A percentile compares a stretch with the other conserved stretches of the same genome.
Conservation (phyloP, 2,888 invertebrate species). For the Leptopilina myrica region DNA sequence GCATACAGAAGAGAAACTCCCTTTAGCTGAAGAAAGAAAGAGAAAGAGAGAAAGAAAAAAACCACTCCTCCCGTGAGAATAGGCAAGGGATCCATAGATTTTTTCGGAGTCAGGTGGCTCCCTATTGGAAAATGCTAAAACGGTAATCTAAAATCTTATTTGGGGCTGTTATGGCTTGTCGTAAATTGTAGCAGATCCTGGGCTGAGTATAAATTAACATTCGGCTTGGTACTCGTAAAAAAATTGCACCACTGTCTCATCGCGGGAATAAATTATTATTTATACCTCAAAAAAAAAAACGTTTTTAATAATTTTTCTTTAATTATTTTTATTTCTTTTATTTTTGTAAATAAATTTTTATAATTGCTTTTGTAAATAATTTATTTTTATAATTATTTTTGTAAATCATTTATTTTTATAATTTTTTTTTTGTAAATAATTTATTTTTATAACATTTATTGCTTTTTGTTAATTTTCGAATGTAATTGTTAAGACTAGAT, state of each 20-base stretch:
- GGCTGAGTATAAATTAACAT: conserved; percentile 26
- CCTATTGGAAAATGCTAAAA: conserved; percentile 34
- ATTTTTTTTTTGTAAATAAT: too few species aligned
- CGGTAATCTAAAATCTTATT: conserved; percentile 33
- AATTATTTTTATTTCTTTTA: too few species aligned
- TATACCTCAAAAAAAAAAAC: too few species aligned
- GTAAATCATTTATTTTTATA: too few species aligned
- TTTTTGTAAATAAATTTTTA: too few species aligned
- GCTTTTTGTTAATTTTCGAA: too few species aligned
- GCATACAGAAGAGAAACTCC: conserved; percentile 7
- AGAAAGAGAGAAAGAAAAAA: background rate
- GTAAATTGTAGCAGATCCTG: conserved; percentile 29
- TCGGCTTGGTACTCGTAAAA: background rate
- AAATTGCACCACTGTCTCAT: background rate
- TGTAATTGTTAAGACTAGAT: too few species aligned
- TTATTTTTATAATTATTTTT: too few species aligned
- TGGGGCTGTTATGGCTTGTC: conserved; percentile 19
- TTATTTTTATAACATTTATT: too few species aligned
- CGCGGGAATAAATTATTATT: conserved; percentile 3
- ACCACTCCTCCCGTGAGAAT: conserved; percentile 4
- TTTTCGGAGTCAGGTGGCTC: conserved; percentile 32
- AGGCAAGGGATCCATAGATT: background rate
- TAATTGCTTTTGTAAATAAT: too few species aligned
- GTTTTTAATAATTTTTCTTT: too few species aligned
- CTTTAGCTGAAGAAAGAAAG: background rate